A percentile compares a stretch with the other conserved stretches of the same genome.
Evolutionary conservation across 2,888 invertebrate genomes (phyloP).

Genomic region (Ophioninae sp.): DNA sequence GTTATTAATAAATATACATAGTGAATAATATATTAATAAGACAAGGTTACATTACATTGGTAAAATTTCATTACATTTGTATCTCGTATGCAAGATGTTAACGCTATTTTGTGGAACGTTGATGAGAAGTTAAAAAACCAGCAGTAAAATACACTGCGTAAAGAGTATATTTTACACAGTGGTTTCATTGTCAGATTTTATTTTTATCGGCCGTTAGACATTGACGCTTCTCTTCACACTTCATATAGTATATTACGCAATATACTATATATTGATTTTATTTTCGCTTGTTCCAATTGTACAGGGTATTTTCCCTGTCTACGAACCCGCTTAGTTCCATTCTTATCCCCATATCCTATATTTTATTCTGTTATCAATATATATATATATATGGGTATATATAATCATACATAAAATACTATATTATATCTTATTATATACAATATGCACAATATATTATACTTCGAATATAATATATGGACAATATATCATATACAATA

Average conservation of each 20-base stretch:
- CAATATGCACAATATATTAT: background rate
- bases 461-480: background rate
- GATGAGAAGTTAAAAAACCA: background rate
- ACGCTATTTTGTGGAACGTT: background rate
- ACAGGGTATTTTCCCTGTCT: no score
- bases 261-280: background rate
- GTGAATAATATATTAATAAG: background rate
- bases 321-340: no score
- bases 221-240: background rate
- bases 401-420: background rate
- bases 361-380: background rate
- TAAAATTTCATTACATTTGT: background rate
- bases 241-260: background rate
- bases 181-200: background rate
- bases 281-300: no score
- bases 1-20: background rate
- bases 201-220: background rate
- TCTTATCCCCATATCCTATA: background rate
- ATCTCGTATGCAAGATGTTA: background rate
- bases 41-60: background rate
- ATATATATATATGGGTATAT: background rate
- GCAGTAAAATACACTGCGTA: background rate
- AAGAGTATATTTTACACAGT: background rate
- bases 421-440: background rate
- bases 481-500: background rate